These are phyloP conservation scores for Drosophila mercatorum DNA, from an alignment of 2,888 invertebrate species.

Conservation along the genomic window DNA sequence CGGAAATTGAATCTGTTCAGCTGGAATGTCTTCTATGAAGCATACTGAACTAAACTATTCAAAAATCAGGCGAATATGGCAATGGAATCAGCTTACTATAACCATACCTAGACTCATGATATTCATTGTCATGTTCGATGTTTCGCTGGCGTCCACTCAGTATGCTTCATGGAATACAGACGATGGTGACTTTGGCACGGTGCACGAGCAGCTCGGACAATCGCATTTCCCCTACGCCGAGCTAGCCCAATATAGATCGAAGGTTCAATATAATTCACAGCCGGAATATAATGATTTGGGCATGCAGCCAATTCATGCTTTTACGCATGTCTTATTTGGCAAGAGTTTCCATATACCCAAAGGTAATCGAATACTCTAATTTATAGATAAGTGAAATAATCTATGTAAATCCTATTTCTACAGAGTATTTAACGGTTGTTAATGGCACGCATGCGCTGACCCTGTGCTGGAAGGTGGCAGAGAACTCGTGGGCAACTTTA, in stretches of 20 bases:
- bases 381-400: too few species aligned
- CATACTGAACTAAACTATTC: not conserved
- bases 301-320: not conserved
- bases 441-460: slow-evolving; percentile 29
- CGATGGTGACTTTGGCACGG: too few species aligned
- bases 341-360: not conserved
- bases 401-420: not conserved
- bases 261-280: not conserved
- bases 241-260: not conserved
- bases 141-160: not conserved
- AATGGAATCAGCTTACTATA: not conserved
- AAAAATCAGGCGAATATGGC: not conserved
- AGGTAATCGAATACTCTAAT: not conserved
- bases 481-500: slow-evolving; percentile 85
- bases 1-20: not conserved
- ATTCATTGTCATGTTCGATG: not conserved
- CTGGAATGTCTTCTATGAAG: not conserved
- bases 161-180: not conserved
- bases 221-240: not conserved
- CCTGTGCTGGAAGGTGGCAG: slow-evolving; percentile 69
- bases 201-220: not conserved
- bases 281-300: not conserved
- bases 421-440: slow-evolving; percentile 8
- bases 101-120: not conserved
- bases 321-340: not conserved